These are phyloP conservation scores for Girardinus metallicus DNA, from an alignment of 2,797 vertebrate species.

Conservation along the genomic window DNA sequence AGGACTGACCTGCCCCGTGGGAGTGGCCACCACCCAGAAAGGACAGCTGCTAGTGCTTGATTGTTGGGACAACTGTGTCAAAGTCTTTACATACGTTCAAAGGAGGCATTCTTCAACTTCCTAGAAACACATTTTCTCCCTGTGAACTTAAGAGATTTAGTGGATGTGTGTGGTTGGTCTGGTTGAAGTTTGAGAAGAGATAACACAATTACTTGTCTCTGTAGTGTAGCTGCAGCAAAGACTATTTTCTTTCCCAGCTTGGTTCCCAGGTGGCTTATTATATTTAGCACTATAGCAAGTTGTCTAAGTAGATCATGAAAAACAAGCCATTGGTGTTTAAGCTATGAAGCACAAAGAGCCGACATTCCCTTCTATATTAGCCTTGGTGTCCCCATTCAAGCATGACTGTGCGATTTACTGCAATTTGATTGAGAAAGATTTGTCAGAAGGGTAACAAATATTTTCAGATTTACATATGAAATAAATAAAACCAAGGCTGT, in stretches of 20 bases:
- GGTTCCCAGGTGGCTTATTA: conserved; percentile 37
- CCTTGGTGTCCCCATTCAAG: conserved; percentile 26
- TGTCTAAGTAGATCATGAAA: conserved; percentile 10
- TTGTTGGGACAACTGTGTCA: conserved; percentile 98
- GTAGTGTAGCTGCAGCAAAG: conserved; percentile 54
- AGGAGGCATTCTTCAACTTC: conserved; percentile 85
- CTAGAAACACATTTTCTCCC: conserved; percentile 50
- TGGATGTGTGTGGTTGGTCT: conserved; percentile 17
- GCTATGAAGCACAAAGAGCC: conserved; percentile 34
- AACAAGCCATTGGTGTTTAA: conserved; percentile 24
- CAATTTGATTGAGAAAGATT: conserved; percentile 22
- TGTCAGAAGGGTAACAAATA: conserved; percentile 5
- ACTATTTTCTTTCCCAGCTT: conserved; percentile 28
- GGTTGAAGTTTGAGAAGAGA: conserved; percentile 18
- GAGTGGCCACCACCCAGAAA: conserved; percentile 94
- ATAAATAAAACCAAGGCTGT: conserved; percentile 53
- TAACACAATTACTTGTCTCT: conserved; percentile 45
- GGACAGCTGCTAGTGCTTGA: conserved; percentile 96
- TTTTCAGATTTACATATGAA: conserved; percentile 41
- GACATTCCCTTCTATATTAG: conserved; percentile 16
- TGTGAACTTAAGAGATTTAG: conserved; percentile 14
- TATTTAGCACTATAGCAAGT: conserved; percentile 15
- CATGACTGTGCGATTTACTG: conserved; percentile 23
- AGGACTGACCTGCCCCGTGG: conserved; percentile 92
- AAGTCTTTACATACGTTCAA: conserved; percentile 94